Evolutionary conservation across 2,888 invertebrate species (phyloP).

Genomic region (Liodrosophila aerea): DNA sequence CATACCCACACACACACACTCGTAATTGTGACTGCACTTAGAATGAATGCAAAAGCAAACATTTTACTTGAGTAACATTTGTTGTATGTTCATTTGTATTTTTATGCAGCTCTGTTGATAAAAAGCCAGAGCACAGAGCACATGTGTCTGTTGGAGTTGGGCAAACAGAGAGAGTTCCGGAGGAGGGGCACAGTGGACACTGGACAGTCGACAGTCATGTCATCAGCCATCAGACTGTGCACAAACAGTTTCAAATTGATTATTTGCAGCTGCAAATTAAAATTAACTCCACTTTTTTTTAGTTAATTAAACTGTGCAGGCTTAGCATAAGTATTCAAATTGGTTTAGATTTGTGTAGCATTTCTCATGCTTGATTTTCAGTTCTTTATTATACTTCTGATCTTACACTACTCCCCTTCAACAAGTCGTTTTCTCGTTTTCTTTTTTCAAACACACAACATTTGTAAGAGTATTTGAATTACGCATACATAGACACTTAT

Average conservation of each 20-base stretch:
- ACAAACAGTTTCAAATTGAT: constrained; percentile 77
- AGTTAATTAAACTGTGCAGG: constrained; percentile 5
- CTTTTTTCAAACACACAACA: constrained; percentile 17
- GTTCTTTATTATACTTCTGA: constrained; percentile 7
- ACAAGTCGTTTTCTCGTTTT: constrained; percentile 11
- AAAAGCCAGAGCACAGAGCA: constrained; percentile 14
- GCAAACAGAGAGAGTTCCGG: constrained; percentile 22
- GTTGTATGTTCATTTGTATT: constrained; percentile 34
- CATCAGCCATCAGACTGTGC: constrained; percentile 76
- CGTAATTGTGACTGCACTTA: constrained; percentile 53
- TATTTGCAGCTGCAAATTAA: constrained; percentile 75
- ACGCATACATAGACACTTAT: no score
- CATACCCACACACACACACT: constrained; percentile 8
- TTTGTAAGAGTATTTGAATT: no score
- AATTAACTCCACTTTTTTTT: constrained; percentile 60
- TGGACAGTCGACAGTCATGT: constrained; percentile 47
- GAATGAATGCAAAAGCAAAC: constrained; percentile 73
- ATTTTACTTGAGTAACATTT: constrained; percentile 74
- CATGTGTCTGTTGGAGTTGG: constrained; percentile 9
- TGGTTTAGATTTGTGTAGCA: neutral
- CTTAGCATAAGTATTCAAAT: constrained; percentile 3
- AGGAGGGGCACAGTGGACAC: constrained; percentile 6
- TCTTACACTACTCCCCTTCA: constrained; percentile 15
- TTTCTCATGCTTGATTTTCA: constrained; percentile 4
- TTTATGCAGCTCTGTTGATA: constrained; percentile 45